Evolutionary conservation across 1,140 invertebrate species (phyloP).

Genomic region (Calosoma granatense): DNA sequence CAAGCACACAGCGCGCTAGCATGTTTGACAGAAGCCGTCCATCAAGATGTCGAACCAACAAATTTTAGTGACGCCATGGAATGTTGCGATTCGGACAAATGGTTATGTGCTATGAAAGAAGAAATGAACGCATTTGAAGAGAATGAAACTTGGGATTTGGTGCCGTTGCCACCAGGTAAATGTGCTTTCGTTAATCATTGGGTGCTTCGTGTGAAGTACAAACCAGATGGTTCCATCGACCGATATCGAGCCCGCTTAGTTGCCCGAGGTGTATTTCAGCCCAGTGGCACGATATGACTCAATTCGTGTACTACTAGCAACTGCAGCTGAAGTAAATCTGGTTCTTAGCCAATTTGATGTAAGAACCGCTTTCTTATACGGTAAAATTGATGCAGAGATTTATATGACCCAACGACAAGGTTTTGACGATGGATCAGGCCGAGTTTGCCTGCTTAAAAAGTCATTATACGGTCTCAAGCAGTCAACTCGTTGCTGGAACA

Average conservation of each 20-base stretch:
- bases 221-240: constrained; percentile 15
- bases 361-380: constrained; percentile 37
- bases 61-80: too few species aligned
- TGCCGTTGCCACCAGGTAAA: not conserved
- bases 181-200: not conserved
- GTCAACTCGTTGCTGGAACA: constrained; percentile 26
- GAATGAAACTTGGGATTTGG: not conserved
- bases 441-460: constrained; percentile 32
- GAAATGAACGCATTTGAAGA: not conserved
- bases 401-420: constrained; percentile 34
- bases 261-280: constrained; percentile 29
- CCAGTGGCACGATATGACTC: constrained; percentile 31
- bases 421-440: constrained; percentile 22
- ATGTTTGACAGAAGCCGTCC: too few species aligned
- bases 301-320: constrained; percentile 33
- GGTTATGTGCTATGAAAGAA: not conserved
- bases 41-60: too few species aligned
- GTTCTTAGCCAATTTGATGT: constrained; percentile 36
- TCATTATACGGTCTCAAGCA: constrained; percentile 35
- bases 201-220: not conserved
- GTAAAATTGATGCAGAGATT: constrained; percentile 31
- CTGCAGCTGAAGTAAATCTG: constrained; percentile 29
- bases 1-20: too few species aligned
- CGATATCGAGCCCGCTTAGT: constrained; percentile 30
- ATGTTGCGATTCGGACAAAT: too few species aligned